phyloP scores from a whole-genome alignment of 2,888 invertebrate genomes.

The Apotomis betuletana region DNA sequence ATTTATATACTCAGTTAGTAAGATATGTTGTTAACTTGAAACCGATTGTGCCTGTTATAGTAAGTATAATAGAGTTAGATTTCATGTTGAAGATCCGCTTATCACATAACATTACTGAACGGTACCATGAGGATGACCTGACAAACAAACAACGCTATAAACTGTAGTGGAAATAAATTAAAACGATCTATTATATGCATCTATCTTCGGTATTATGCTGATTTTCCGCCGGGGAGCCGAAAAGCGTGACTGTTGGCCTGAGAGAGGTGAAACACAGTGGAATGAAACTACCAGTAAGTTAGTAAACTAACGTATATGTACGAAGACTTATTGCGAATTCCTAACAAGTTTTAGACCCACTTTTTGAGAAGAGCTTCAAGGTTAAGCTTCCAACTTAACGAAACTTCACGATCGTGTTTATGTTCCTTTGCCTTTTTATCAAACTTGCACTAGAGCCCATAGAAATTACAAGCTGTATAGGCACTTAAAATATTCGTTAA shows the following conservation, averaged over 20 bases:
- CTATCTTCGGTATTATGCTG: constrained; percentile 69
- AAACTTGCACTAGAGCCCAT: no score
- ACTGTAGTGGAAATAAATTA: constrained; percentile 43
- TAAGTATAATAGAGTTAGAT: background rate
- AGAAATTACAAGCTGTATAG: no score
- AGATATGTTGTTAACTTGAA: background rate
- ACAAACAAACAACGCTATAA: constrained; percentile 36
- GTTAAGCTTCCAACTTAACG: no score
- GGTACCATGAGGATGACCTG: constrained; percentile 35
- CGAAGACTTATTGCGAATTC: no score
- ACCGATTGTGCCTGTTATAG: background rate
- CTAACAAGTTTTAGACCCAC: no score
- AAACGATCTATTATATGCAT: constrained; percentile 54
- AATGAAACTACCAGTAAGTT: constrained; percentile 15
- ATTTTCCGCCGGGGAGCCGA: constrained; percentile 60
- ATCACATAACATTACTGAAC: constrained; percentile 23
- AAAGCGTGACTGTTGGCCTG: constrained; percentile 72
- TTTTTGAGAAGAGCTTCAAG: no score
- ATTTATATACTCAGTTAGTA: background rate
- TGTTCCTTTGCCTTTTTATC: no score
- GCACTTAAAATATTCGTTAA: no score
- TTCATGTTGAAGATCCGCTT: constrained; percentile 10
- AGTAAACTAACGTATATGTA: background rate
- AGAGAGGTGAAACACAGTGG: constrained; percentile 54
- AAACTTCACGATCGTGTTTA: no score